Percentiles rank a stretch among this genome's conserved stretches.
phyloP scores from a whole-genome alignment of 2,797 vertebrate genomes.

The Sarcophilus harrisii region DNA sequence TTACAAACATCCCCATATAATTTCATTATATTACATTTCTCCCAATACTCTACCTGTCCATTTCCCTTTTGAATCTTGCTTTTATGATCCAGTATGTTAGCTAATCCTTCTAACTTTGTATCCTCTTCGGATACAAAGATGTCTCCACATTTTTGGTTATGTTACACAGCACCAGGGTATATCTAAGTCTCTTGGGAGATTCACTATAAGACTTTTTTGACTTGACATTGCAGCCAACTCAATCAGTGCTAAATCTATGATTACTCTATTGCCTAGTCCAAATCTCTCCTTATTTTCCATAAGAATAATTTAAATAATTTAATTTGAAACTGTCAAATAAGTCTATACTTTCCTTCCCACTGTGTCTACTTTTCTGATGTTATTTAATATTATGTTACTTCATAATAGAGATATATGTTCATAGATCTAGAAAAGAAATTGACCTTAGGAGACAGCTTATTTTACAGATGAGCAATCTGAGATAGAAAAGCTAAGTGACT shows the following conservation, averaged over 20 bases:
- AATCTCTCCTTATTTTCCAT: background rate
- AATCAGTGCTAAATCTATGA: background rate
- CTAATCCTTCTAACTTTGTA: background rate
- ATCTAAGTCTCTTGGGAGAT: background rate
- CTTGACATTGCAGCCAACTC: background rate
- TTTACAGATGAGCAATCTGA: background rate
- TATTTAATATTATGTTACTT: no score
- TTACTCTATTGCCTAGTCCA: background rate
- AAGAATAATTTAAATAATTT: background rate
- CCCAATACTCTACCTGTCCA: background rate
- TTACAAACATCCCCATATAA: background rate
- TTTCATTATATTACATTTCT: background rate
- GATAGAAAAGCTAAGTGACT: background rate
- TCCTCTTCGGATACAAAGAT: background rate
- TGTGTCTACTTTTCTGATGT: no score
- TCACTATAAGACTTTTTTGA: background rate
- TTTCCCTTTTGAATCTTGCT: background rate
- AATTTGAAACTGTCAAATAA: background rate
- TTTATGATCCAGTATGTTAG: background rate
- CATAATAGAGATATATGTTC: no score
- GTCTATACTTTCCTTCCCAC: background rate
- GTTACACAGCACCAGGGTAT: background rate
- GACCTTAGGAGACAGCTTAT: background rate
- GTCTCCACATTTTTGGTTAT: background rate
- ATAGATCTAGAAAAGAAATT: background rate